Evolutionary conservation across 1,140 invertebrate genomes (phyloP).

Genomic region (Ruditapes philippinarum): DNA sequence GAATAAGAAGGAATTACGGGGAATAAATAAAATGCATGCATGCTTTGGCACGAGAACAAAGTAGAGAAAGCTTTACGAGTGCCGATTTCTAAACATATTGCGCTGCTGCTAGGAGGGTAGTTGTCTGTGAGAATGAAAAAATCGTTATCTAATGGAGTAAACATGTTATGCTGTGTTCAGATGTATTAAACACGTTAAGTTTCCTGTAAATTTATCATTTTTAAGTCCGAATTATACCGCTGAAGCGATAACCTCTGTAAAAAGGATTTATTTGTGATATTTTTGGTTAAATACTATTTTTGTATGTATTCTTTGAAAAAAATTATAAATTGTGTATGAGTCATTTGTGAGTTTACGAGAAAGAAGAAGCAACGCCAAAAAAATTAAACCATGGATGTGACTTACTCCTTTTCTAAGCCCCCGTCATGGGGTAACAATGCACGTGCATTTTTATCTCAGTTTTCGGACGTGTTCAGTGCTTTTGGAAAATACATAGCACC

Average conservation of each 20-base stretch:
- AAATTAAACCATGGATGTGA: slow-evolving; percentile 60
- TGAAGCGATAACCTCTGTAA: no score
- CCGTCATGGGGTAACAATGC: slow-evolving; percentile 79
- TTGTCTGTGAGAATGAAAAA: not conserved
- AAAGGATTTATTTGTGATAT: no score
- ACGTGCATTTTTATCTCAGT: slow-evolving; percentile 90
- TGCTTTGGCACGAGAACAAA: slow-evolving; percentile 20
- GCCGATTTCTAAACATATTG: not conserved
- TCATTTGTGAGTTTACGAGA: no score
- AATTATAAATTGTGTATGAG: no score
- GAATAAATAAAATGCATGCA: slow-evolving; percentile 11
- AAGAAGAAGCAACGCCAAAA: no score
- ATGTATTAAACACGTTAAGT: not conserved
- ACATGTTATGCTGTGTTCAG: not conserved
- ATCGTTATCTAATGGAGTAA: not conserved
- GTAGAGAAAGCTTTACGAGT: not conserved
- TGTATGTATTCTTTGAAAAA: no score
- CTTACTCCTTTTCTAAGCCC: slow-evolving; percentile 79
- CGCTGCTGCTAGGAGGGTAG: not conserved
- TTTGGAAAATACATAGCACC: slow-evolving; percentile 98
- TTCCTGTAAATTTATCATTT: not conserved
- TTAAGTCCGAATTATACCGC: not conserved
- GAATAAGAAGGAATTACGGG: not conserved
- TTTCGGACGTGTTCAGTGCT: slow-evolving; percentile 97
- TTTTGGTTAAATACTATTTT: no score